Evolutionary conservation across 1,140 invertebrate genomes (phyloP).

Genomic region (Polypedilum vanderplanki): DNA sequence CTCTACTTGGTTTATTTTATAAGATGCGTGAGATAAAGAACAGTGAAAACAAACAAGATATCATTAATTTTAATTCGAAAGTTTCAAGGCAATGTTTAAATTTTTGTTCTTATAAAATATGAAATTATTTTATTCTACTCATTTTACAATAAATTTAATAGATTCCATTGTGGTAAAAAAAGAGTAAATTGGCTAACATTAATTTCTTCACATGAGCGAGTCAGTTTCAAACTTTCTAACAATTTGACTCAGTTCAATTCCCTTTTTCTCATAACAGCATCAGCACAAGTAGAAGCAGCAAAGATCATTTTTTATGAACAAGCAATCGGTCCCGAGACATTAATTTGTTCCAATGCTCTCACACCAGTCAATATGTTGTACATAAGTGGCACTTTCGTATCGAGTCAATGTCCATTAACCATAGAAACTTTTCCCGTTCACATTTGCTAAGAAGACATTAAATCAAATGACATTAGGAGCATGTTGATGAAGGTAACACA

Average conservation of each 20-base stretch:
- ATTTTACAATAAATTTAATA: too few relatives aligned
- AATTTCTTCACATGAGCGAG: too few relatives aligned
- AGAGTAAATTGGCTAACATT: too few relatives aligned
- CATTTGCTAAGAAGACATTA: constrained; percentile 10
- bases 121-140: too few relatives aligned
- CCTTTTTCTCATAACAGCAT: too few relatives aligned
- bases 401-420: constrained; percentile 11
- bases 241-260: too few relatives aligned
- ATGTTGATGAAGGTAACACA: not conserved
- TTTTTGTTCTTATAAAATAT: too few relatives aligned
- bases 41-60: not conserved
- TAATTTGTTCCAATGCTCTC: constrained; percentile 21
- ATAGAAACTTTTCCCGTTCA: constrained; percentile 17
- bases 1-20: too few relatives aligned
- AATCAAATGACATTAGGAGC: constrained; percentile 21
- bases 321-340: constrained; percentile 23
- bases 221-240: too few relatives aligned
- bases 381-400: constrained; percentile 5
- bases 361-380: not conserved
- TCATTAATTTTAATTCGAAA: constrained; percentile 26
- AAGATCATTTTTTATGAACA: not conserved
- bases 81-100: too few relatives aligned
- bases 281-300: not conserved
- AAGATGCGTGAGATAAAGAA: not conserved
- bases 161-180: too few relatives aligned